Percentiles rank a stretch among this genome's conserved stretches.
phyloP scores from a whole-genome alignment of 1,140 invertebrate genomes.

The Euura saliciscinereae region DNA sequence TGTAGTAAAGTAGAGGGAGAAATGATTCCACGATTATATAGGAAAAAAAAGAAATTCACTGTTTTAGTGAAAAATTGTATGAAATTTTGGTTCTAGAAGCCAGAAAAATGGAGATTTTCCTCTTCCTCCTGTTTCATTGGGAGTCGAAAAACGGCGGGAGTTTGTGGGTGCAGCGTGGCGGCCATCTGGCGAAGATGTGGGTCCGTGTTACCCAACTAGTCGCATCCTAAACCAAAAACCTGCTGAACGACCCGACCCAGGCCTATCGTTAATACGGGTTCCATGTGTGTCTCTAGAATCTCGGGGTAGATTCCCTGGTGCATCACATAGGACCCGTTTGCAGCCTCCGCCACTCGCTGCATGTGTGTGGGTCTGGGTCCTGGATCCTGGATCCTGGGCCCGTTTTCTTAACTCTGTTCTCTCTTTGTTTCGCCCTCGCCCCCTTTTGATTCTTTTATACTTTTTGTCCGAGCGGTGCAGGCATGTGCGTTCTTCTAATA shows the following conservation, averaged over 20 bases:
- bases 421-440: too few species aligned
- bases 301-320: too few species aligned
- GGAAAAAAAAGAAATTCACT: slow-evolving; percentile 10
- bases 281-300: not conserved
- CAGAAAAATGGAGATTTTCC: too few species aligned
- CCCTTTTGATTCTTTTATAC: not conserved
- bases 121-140: not conserved
- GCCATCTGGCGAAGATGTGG: not conserved
- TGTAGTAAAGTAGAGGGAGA: slow-evolving; percentile 18
- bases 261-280: not conserved
- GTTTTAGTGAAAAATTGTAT: not conserved
- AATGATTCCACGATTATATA: not conserved
- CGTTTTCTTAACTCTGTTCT: too few species aligned
- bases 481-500: too few species aligned
- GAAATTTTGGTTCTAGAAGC: too few species aligned
- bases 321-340: too few species aligned
- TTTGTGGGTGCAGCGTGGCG: not conserved
- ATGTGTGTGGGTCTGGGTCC: too few species aligned
- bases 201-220: not conserved
- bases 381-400: too few species aligned
- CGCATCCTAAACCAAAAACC: not conserved
- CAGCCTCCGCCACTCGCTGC: too few species aligned
- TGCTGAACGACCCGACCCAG: not conserved
- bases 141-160: not conserved
- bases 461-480: not conserved